These are phyloP conservation scores for Eueremaeus valkanovi DNA, from an alignment of 2,888 invertebrate genomes.

Conservation along the genomic window DNA sequence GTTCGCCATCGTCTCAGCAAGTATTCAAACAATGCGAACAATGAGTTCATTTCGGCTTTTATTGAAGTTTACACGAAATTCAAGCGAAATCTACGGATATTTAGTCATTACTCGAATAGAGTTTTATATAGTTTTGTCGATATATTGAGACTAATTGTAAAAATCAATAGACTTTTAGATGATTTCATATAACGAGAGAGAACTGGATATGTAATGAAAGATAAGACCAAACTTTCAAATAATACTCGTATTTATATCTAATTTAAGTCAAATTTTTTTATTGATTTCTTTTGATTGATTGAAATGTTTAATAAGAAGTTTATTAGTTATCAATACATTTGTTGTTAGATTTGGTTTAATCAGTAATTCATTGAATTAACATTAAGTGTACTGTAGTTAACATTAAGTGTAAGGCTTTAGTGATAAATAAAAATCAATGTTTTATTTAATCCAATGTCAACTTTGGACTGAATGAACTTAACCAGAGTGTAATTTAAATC, in stretches of 20 bases:
- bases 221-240: neutral
- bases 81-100: no score
- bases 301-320: neutral
- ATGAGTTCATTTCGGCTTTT: neutral
- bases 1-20: conserved; percentile 11
- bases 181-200: neutral
- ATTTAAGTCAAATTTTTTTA: neutral
- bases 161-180: neutral
- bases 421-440: neutral
- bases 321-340: neutral
- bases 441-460: conserved; percentile 22
- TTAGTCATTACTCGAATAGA: no score
- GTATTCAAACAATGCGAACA: neutral
- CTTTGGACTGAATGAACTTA: no score
- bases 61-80: neutral
- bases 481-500: no score
- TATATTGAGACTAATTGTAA: no score
- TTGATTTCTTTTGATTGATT: neutral
- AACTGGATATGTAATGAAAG: neutral
- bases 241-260: neutral
- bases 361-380: neutral
- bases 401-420: neutral
- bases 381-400: neutral
- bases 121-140: no score
- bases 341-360: neutral